These are phyloP conservation scores for Criorhina ranunculi DNA, from an alignment of 2,888 invertebrate species.

Conservation along the genomic window DNA sequence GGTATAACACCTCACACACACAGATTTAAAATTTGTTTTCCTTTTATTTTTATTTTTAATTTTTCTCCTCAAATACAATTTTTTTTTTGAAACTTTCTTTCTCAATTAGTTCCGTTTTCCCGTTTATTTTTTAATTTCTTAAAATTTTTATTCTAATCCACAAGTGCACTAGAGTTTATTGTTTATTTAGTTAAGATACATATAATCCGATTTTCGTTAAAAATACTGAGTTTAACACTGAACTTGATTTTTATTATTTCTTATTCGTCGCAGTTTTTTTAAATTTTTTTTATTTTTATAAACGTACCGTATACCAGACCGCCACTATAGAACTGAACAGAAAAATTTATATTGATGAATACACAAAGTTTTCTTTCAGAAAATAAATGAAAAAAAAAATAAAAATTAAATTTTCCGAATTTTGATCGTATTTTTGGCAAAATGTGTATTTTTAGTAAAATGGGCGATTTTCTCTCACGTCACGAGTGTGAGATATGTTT, in stretches of 20 bases:
- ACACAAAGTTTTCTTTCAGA: conserved; percentile 57
- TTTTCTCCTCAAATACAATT: no score
- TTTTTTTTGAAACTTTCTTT: no score
- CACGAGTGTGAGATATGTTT: conserved; percentile 46
- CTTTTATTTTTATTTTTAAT: no score
- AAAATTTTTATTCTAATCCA: no score
- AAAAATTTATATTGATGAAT: conserved; percentile 61
- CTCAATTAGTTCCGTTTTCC: no score
- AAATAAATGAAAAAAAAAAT: conserved; percentile 7
- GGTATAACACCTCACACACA: no score
- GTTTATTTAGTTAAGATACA: no score
- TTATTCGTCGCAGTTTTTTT: conserved; percentile 12
- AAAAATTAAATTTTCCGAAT: conserved; percentile 33
- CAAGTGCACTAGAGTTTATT: no score
- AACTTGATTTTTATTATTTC: conserved; percentile 9
- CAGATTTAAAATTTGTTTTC: no score
- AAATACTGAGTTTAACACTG: conserved; percentile 4
- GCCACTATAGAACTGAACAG: conserved; percentile 64
- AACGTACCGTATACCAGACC: conserved; percentile 52
- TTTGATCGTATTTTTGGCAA: conserved; percentile 78
- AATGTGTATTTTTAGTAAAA: conserved; percentile 78
- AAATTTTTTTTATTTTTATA: conserved; percentile 11
- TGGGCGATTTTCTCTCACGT: conserved; percentile 71
- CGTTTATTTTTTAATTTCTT: no score
- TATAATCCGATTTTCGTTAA: not conserved